Percentiles rank a stretch among this genome's conserved stretches.
phyloP scores from a whole-genome alignment of 2,888 invertebrate species.

The Ferdinandea cuprea region DNA sequence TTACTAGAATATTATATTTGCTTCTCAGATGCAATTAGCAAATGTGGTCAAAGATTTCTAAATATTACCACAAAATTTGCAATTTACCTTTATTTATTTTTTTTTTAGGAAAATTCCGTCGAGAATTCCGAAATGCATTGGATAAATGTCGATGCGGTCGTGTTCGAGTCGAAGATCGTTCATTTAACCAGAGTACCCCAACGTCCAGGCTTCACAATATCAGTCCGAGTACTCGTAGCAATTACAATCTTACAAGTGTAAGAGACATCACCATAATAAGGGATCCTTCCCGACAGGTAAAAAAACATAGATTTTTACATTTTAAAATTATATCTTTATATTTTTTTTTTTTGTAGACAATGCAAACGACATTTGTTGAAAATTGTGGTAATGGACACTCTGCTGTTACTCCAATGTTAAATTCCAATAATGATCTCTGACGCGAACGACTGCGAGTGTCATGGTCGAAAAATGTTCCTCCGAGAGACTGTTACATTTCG shows the following conservation, averaged over 20 bases:
- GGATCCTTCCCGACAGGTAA: slow-evolving; percentile 76
- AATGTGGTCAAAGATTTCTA: no score
- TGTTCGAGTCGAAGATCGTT: slow-evolving; percentile 76
- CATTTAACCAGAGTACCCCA: slow-evolving; percentile 76
- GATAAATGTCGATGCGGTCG: slow-evolving; percentile 85
- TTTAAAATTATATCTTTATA: background rate
- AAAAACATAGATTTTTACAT: background rate
- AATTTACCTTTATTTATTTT: background rate
- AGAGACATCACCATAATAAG: slow-evolving; percentile 75
- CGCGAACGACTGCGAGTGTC: slow-evolving; percentile 74
- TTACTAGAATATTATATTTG: no score
- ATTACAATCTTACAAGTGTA: slow-evolving; percentile 77
- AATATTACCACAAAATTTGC: no score
- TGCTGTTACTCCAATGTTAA: slow-evolving; percentile 61
- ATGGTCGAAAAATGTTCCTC: slow-evolving; percentile 71
- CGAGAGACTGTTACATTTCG: slow-evolving; percentile 71
- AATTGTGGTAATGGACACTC: slow-evolving; percentile 75
- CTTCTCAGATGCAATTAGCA: no score
- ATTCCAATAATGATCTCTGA: slow-evolving; percentile 69
- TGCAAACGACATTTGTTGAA: slow-evolving; percentile 77
- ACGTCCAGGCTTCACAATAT: slow-evolving; percentile 76
- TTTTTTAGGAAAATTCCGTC: slow-evolving; percentile 87
- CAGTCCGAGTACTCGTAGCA: slow-evolving; percentile 77
- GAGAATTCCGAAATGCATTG: slow-evolving; percentile 88
- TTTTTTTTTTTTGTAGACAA: slow-evolving; percentile 63